Base-by-base conservation (phyloP, 2,797 vertebrate genomes). In the Galagoides demidoff region DNA sequence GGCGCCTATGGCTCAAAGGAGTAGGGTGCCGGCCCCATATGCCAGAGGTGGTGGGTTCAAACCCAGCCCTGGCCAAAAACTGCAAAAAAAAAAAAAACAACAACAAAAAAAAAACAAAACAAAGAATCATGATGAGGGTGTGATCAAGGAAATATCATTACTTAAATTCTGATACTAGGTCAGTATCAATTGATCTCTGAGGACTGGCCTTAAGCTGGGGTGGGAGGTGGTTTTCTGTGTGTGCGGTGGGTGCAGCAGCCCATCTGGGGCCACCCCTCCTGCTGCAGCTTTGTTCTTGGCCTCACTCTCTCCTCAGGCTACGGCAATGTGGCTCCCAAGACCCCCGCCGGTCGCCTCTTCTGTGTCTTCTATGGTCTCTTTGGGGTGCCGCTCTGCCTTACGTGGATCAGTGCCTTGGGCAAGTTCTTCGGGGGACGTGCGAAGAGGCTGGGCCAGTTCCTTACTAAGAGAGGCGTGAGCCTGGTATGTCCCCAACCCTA, bases 341-440 rank as follows among this genome's bases (percentile, higher is more conserved):
- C 99, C 0, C 95, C 99, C 0, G 95, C 98, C 0, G 99, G 99
- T 37, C 99, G 99, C 63, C 98, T 99, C 31, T 99, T 99, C 98
- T 99, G 99, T 98, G 99, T 99, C 97, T 99, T 99, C 98, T 99
- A 99, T 8, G 99, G 99, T 10, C 99, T 99, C n/a, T 99, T 99
- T 57, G 99, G 99, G 52, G 99, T 99, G n/a, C 99, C 99, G 0
- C 98, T 99, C 77, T 99, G 99, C 97, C 98, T 99, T 93, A 99
- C 99, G 0, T 99, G 99, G 99, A 99, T 99, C 98, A 99, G 99
- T 91, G 99, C 99, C 97, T 98, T 99, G 82, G 99, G 99, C 66
- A 99, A 99, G 98, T 99, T 99, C 98, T 99, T 99, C 43, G 99
- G 99, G n/a, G 99, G 99, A 96, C 99, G 99, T 96, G 99, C 99